Base-by-base conservation (phyloP, 2,797 vertebrate species). In the Manis javanica region DNA sequence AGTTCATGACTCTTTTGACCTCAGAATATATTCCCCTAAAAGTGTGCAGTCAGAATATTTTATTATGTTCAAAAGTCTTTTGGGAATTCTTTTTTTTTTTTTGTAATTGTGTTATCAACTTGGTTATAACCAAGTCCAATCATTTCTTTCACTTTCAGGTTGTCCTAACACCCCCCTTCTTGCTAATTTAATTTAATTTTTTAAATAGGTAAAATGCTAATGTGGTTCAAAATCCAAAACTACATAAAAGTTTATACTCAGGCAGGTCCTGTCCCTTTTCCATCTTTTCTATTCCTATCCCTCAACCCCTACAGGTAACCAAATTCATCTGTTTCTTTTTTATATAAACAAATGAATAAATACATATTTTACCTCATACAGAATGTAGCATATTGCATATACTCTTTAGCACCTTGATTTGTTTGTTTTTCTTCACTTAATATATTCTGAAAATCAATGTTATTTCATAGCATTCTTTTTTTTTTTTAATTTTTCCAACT, bases 161-260 rank as follows among this genome's bases (percentile, higher is more conserved):
- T 24, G 31, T 75, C 31, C 19, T 31, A 31, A 42, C 19, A 34
- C 64, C 34, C 37, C 42, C 63, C 46, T 69, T 77, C 77, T 84
- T 88, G 26, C 78, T 78, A 31, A 55, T 69, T 86, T 75, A 61
- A 68, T 75, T 71, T 77, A 55, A 82, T 71, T 91, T 96, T 86
- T 88, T 86, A 29, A 84, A 66, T 59, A 42, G 79, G 51, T 79
- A 74, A 85, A 89, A 89, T 85, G 34, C 31, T 66, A 53, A 42
- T 14, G 39, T 79, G 16, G 13, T 59, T 88, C n/a, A 94, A 84
- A 92, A 89, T 74, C 61, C 42, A 66, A 96, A 92, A 55, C 39
- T 74, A 15, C 21, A 21, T 34, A 53, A 68, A 92, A 78, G 29
- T 16, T 46, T 92, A 51, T 37, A 31, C 51, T 79, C 7, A 42